These are phyloP conservation scores for Hippolais icterina DNA, from an alignment of 2,113 vertebrate species.

Conservation along the genomic window DNA sequence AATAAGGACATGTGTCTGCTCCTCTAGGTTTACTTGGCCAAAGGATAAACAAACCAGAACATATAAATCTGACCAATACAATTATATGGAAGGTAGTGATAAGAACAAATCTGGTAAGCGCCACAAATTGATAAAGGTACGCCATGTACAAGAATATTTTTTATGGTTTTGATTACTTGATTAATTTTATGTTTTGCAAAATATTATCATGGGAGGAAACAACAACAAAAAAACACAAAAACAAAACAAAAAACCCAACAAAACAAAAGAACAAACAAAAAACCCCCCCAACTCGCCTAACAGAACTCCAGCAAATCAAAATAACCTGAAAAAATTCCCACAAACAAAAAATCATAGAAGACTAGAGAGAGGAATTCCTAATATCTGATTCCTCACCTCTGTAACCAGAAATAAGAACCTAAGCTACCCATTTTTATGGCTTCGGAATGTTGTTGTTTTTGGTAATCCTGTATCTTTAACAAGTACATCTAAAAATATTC, in stretches of 20 bases:
- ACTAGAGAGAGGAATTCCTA: neutral
- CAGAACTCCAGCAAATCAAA: neutral
- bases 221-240: neutral
- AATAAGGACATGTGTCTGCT: neutral
- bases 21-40: neutral
- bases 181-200: neutral
- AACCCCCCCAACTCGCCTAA: accelerated
- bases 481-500: neutral
- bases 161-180: neutral
- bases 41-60: neutral
- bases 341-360: neutral
- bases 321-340: neutral
- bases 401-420: neutral
- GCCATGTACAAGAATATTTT: neutral
- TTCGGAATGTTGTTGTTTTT: neutral
- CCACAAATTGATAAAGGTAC: neutral
- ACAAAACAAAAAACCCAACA: neutral
- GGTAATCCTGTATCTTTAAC: neutral
- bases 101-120: neutral
- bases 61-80: neutral
- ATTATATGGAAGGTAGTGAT: neutral
- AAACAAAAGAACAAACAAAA: neutral
- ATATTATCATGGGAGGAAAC: neutral
- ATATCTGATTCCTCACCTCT: neutral
- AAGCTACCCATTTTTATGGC: neutral